Conservation (phyloP, 53 echinoderm and acorn worm genomes). For the Apostichopus leukothele region DNA sequence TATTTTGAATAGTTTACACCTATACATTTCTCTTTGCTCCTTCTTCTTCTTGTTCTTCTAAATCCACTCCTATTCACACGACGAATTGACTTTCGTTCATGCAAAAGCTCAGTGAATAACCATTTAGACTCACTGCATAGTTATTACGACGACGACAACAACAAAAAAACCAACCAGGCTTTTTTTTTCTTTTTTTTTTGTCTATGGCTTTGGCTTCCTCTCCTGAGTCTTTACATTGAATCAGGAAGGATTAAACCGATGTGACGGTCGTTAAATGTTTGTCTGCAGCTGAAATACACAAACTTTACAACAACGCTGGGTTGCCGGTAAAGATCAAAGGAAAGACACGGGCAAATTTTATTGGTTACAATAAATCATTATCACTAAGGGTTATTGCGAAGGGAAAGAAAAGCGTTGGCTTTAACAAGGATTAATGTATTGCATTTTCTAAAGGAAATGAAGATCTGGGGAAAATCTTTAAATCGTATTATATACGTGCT, state of each 20-base stretch:
- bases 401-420: conserved; percentile 11
- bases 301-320: neutral
- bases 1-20: too few relatives aligned
- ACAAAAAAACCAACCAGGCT: neutral
- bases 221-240: too few relatives aligned
- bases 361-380: conserved; percentile 97
- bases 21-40: too few relatives aligned
- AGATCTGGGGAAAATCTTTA: neutral
- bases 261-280: neutral
- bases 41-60: too few relatives aligned
- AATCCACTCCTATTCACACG: neutral
- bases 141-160: neutral
- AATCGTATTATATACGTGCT: neutral
- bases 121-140: neutral
- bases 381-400: conserved; percentile 48
- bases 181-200: neutral
- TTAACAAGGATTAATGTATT: conserved; percentile 2
- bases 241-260: neutral
- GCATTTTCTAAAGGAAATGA: conserved; percentile 11
- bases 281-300: conserved; percentile 1
- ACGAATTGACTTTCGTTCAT: neutral
- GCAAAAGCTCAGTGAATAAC: neutral
- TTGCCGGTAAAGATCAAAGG: conserved; percentile 54
- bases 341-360: conserved; percentile 72
- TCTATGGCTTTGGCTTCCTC: neutral